Conservation (phyloP, 2,113 vertebrate genomes). For the Datnioides undecimradiatus region DNA sequence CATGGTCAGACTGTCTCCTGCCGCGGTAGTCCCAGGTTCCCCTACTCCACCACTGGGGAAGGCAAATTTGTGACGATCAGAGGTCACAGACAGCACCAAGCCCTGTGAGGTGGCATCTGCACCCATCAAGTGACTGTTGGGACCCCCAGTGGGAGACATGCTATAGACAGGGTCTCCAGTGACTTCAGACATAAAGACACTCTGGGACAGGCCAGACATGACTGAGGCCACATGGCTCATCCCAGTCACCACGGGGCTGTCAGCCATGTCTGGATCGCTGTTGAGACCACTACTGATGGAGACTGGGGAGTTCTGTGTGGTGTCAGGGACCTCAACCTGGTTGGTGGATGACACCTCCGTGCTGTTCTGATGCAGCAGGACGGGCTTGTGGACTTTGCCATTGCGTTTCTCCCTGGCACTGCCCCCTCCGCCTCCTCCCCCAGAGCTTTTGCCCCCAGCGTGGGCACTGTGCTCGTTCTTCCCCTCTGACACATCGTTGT, state of each 20-base stretch:
- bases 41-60: conserved; percentile 89
- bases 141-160: conserved; percentile 95
- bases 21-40: conserved; percentile 71
- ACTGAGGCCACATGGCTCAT: conserved; percentile 97
- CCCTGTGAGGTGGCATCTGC: conserved; percentile 92
- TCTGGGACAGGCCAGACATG: conserved; percentile 95
- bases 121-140: conserved; percentile 94
- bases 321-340: conserved; percentile 98
- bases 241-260: conserved; percentile 95
- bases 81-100: conserved; percentile 92
- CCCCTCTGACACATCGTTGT: conserved; percentile 98
- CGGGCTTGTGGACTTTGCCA: conserved; percentile 95
- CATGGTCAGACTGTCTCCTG: conserved; percentile 91
- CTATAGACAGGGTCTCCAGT: conserved; percentile 95
- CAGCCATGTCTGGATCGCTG: conserved; percentile 96
- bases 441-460: conserved; percentile 88
- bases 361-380: conserved; percentile 96
- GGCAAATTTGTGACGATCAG: conserved; percentile 97
- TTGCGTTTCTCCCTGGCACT: conserved; percentile 95
- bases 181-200: conserved; percentile 98
- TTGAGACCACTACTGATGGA: conserved; percentile 99
- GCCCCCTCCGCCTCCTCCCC: conserved; percentile 77
- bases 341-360: conserved; percentile 98
- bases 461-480: conserved; percentile 93
- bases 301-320: conserved; percentile 97